Evolutionary conservation across 2,113 vertebrate species (phyloP), one percentile per base, ranked within the genome.

Genomic region (Pteronura brasiliensis): DNA sequence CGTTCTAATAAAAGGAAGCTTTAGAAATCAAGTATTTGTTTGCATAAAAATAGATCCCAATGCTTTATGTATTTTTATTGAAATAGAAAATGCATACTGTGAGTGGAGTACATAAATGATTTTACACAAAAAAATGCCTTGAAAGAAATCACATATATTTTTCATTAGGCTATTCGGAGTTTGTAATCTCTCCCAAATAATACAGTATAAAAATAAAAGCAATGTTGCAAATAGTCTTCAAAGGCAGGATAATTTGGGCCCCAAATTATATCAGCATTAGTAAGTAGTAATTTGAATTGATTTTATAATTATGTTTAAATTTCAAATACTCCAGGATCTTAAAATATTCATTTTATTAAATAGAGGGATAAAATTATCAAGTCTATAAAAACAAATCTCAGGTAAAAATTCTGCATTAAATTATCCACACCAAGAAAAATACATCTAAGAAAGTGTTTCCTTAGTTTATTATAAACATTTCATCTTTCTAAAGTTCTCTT

Each of bases 71-170:
- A 97, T 96, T 98, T 92, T 96, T 97, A 98, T 90, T 96, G 82
- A 98, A 74, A 97, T 65, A 95, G 71, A 98, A 98, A 98, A 97
- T 98, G 97, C 93, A 98, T 59, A 79, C n/a, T 88, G 7, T 83
- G 97, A 94, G 97, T 97, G 97, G 74, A 98, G 97, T 97, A 98
- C 92, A 97, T 49, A 74, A 98, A 97, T 81, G 79, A 98, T 67
- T 98, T 97, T 97, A 97, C 34, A 98, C 39, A 98, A 96, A 96
- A 96, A 80, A 97, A 96, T 95, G 86, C 80, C 97, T 96, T 96
- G 96, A 96, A 97, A 98, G 76, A 88, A 98, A 97, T 96, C 55
- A 97, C 34, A 72, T 49, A 96, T 96, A 95, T 87, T 98, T 97
- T 96, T 90, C 44, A 97, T 96, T 95, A 98, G 96, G 96, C 97